Evolutionary conservation across 2,113 vertebrate species (phyloP).

Genomic region (Atrichornis clamosus): DNA sequence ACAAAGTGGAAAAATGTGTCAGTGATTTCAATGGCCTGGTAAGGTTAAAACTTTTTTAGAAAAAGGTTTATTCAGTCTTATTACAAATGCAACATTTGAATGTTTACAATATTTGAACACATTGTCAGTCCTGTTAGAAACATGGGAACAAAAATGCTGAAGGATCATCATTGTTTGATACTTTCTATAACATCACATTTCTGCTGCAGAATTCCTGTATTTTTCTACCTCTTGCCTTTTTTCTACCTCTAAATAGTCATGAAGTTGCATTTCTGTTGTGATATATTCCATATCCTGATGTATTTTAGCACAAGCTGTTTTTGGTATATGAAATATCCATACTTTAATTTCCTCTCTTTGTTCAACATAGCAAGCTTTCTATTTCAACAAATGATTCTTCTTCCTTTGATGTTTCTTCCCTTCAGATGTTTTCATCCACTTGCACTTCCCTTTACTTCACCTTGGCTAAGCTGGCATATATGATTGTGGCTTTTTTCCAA

Average conservation of each 20-base stretch:
- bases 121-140: neutral
- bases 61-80: neutral
- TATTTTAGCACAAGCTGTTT: neutral
- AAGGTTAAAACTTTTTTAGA: neutral
- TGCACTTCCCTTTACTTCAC: neutral
- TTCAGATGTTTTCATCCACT: neutral
- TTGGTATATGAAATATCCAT: neutral
- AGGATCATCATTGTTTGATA: neutral
- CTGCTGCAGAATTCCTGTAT: neutral
- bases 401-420: neutral
- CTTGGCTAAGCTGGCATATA: neutral
- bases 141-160: neutral
- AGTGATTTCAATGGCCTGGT: neutral
- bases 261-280: neutral
- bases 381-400: neutral
- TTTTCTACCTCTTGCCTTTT: neutral
- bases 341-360: neutral
- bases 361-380: neutral
- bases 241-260: neutral
- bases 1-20: neutral
- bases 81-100: neutral
- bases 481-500: neutral
- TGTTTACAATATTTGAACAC: neutral
- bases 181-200: neutral
- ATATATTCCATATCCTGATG: neutral